A percentile compares a stretch with the other conserved stretches of the same genome.
Evolutionary conservation across 2,797 vertebrate species (phyloP).

Genomic region (Acipenser transmontanus): DNA sequence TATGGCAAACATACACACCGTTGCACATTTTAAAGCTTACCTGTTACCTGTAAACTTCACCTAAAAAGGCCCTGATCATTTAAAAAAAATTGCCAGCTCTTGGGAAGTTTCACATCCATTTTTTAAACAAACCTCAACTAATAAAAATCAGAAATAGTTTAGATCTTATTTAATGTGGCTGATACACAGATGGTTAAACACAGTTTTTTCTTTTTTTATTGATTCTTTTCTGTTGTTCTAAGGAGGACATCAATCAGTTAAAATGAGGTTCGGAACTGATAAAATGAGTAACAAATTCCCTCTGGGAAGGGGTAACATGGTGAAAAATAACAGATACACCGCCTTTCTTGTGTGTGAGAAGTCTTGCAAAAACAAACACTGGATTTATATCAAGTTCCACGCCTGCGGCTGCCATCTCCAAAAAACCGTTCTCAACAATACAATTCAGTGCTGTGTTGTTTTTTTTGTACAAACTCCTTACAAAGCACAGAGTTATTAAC

Average conservation of each 20-base stretch:
- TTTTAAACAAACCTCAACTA: constrained; percentile 31
- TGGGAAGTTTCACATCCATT: constrained; percentile 16
- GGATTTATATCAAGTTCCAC: constrained; percentile 62
- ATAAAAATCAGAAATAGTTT: constrained; percentile 19
- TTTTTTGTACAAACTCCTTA: constrained; percentile 14
- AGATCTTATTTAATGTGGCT: constrained; percentile 16
- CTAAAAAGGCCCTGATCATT: constrained; percentile 9
- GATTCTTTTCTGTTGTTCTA: constrained; percentile 30
- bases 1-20: too few relatives aligned
- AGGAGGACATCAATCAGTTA: constrained; percentile 47
- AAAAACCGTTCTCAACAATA: constrained; percentile 45
- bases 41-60: background rate
- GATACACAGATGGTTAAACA: constrained; percentile 24
- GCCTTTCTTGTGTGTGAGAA: constrained; percentile 40
- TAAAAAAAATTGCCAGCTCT: background rate
- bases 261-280: constrained; percentile 47
- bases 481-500: constrained; percentile 27
- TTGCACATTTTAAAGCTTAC: background rate
- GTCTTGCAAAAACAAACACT: constrained; percentile 38
- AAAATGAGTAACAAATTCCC: constrained; percentile 28
- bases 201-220: constrained; percentile 2
- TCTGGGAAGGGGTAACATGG: constrained; percentile 15
- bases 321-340: constrained; percentile 27
- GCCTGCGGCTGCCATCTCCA: constrained; percentile 43
- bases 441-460: constrained; percentile 36